Conservation (phyloP, 1,140 invertebrate species). For the Pseudomyrmex gracilis region DNA sequence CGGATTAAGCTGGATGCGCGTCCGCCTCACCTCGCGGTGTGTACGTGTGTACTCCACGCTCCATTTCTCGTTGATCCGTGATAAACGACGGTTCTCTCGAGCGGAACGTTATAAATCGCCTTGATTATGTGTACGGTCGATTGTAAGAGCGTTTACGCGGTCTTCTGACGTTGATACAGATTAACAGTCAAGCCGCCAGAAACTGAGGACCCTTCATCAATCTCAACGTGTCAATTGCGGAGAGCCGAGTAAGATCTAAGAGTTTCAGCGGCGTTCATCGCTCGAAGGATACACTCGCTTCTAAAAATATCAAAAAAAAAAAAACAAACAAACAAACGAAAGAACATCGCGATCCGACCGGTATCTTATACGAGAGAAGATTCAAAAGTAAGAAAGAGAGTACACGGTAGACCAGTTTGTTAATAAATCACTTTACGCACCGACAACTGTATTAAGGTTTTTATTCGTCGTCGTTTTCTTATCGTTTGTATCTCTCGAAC, state of each 20-base stretch:
- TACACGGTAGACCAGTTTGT: too few relatives aligned
- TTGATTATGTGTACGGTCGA: constrained; percentile 53
- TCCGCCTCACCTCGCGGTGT: constrained; percentile 22
- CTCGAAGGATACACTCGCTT: background rate
- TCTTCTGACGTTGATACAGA: constrained; percentile 52
- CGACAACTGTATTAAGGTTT: too few relatives aligned
- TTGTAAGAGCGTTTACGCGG: constrained; percentile 48
- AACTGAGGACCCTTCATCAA: constrained; percentile 40
- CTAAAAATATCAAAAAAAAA: background rate
- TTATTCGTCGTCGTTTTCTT: too few relatives aligned
- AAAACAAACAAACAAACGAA: too few relatives aligned
- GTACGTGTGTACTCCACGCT: constrained; percentile 28
- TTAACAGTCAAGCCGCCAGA: constrained; percentile 47
- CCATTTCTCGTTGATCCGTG: constrained; percentile 55
- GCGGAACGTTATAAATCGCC: constrained; percentile 59
- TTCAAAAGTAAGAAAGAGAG: too few relatives aligned
- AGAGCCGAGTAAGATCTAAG: background rate
- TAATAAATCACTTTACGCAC: too few relatives aligned
- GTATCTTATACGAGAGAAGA: too few relatives aligned
- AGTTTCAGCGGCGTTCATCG: background rate
- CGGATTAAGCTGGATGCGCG: constrained; percentile 48
- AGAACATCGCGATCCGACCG: too few relatives aligned
- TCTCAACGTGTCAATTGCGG: constrained; percentile 4
- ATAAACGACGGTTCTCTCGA: constrained; percentile 49
- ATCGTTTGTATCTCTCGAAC: too few relatives aligned